These are phyloP conservation scores for Oxyura jamaicensis DNA, from an alignment of 2,113 vertebrate species.

Conservation along the genomic window DNA sequence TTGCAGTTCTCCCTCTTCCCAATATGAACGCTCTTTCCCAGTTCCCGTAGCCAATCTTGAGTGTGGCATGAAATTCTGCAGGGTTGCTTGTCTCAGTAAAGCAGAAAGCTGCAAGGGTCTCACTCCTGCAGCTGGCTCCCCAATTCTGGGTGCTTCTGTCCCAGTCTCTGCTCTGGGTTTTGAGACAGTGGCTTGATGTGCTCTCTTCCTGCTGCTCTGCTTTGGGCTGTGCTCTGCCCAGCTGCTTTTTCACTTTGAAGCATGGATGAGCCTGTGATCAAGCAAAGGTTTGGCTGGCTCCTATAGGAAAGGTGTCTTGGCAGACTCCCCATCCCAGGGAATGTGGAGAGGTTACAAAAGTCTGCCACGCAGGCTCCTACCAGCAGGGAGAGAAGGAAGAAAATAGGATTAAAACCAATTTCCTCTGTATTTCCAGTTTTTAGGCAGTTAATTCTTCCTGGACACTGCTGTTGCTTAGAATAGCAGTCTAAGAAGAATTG, in stretches of 20 bases:
- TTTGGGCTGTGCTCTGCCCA: neutral
- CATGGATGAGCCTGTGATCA: accelerated
- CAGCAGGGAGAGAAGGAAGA: neutral
- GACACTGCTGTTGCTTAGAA: neutral
- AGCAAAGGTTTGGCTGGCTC: neutral
- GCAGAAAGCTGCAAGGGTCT: neutral
- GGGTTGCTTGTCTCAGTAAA: neutral
- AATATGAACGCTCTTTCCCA: neutral
- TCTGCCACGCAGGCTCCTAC: neutral
- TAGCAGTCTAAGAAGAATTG: neutral
- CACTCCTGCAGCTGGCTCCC: neutral
- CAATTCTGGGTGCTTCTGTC: neutral
- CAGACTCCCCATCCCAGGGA: neutral
- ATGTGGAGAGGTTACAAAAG: accelerated
- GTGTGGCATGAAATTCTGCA: accelerated
- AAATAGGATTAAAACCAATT: neutral
- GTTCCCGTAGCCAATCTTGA: neutral
- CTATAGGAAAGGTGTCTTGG: neutral
- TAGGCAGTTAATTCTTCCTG: neutral
- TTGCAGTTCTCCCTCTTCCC: neutral
- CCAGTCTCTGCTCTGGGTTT: accelerated
- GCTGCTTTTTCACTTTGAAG: neutral
- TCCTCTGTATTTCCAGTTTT: neutral
- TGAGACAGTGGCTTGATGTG: neutral
- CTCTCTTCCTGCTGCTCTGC: neutral